Evolutionary conservation across 2,888 invertebrate genomes (phyloP).

Genomic region (Tanytarsus gracilentus): DNA sequence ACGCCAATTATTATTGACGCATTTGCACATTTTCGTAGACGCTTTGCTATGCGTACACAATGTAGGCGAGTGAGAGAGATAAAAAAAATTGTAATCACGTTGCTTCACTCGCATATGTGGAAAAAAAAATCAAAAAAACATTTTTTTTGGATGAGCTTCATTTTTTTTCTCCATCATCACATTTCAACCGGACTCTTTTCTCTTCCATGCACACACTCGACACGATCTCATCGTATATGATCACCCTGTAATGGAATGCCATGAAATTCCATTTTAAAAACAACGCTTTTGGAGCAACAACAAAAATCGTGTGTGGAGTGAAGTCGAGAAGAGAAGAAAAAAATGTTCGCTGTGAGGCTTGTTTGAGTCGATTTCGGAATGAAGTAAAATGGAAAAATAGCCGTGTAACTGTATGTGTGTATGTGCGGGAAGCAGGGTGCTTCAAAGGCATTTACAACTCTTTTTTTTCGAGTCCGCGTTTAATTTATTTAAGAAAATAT

Average conservation of each 20-base stretch:
- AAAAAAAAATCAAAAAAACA: too few species aligned
- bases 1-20: too few species aligned
- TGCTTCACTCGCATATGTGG: too few species aligned
- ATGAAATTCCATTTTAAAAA: slow-evolving; percentile 29
- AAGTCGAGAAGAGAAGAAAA: neutral
- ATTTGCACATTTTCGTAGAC: too few species aligned
- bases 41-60: too few species aligned
- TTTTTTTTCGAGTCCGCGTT: neutral
- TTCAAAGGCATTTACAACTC: neutral
- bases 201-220: neutral
- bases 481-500: neutral
- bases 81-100: too few species aligned
- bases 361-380: neutral
- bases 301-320: slow-evolving; percentile 6
- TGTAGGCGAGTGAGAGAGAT: too few species aligned
- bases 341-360: neutral
- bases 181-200: slow-evolving; percentile 12
- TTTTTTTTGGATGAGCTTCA: too few species aligned
- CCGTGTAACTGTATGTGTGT: neutral
- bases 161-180: slow-evolving; percentile 10
- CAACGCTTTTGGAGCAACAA: slow-evolving; percentile 29
- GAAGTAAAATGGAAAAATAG: slow-evolving; percentile 26
- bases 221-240: neutral
- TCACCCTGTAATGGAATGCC: slow-evolving; percentile 29
- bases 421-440: slow-evolving; percentile 23